A percentile compares a stretch with the other conserved stretches of the same genome.
phyloP scores from a whole-genome alignment of 2,113 vertebrate genomes.

The Silurus glanis region DNA sequence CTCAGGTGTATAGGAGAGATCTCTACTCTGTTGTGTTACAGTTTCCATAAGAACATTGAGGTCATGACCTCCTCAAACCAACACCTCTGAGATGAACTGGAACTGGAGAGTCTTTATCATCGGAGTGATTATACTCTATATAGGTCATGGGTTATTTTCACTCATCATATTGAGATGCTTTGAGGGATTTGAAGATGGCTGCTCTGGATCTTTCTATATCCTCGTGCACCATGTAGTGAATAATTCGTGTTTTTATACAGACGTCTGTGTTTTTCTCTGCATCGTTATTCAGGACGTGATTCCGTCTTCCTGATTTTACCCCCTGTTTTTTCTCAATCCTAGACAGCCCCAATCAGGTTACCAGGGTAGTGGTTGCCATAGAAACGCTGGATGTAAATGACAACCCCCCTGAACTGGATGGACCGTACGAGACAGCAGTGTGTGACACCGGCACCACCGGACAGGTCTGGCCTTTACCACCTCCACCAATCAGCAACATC shows the following conservation, averaged over 20 bases:
- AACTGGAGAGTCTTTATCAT: no score
- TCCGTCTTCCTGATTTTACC: slow-evolving; percentile 7
- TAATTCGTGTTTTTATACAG: neutral
- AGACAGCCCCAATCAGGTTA: slow-evolving; percentile 85
- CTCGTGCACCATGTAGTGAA: neutral
- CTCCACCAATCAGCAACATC: neutral
- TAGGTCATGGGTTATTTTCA: slow-evolving; percentile 4
- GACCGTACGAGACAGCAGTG: slow-evolving; percentile 79
- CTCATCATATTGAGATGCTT: neutral
- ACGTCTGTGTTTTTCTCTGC: slow-evolving; percentile 11
- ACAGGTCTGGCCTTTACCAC: slow-evolving; percentile 68
- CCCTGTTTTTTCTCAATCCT: slow-evolving; percentile 31
- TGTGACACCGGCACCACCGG: slow-evolving; percentile 82
- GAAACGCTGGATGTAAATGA: slow-evolving; percentile 88
- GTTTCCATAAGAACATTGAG: no score
- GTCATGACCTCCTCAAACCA: no score
- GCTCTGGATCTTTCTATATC: neutral
- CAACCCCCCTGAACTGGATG: slow-evolving; percentile 83
- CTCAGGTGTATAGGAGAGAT: no score
- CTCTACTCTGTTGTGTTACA: no score
- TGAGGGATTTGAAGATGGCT: neutral
- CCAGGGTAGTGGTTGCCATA: slow-evolving; percentile 81
- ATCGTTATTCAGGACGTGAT: slow-evolving; percentile 21
- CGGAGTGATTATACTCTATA: neutral
- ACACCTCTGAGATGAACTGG: no score